Evolutionary conservation across 2,888 invertebrate species (phyloP).

Genomic region (Sicus ferrugineus): DNA sequence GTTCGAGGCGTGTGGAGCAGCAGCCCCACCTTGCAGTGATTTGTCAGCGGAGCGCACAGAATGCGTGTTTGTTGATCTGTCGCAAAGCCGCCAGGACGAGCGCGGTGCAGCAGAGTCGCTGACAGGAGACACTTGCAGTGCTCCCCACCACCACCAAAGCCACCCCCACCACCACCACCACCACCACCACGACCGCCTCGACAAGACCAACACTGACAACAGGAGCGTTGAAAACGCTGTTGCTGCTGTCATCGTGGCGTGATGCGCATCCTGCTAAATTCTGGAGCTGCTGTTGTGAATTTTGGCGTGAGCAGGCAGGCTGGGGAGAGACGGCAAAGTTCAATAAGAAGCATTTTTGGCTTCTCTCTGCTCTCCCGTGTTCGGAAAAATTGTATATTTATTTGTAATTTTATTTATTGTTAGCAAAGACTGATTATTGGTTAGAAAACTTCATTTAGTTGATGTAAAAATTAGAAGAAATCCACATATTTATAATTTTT

Average conservation of each 20-base stretch:
- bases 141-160: constrained; percentile 36
- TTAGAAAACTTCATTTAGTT: neutral
- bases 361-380: neutral
- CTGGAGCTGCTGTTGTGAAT: neutral
- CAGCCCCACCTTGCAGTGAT: neutral
- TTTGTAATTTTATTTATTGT: constrained; percentile 6
- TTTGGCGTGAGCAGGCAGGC: neutral
- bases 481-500: neutral
- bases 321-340: neutral
- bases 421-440: constrained; percentile 25
- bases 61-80: constrained; percentile 34
- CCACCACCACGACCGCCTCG: neutral
- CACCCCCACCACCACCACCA: constrained; percentile 44
- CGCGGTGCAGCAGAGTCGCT: too few relatives aligned
- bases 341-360: neutral
- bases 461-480: too few relatives aligned
- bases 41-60: neutral
- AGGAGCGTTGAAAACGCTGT: constrained; percentile 34
- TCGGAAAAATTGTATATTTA: neutral
- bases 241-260: constrained; percentile 54
- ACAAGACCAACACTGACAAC: constrained; percentile 16
- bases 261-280: constrained; percentile 39
- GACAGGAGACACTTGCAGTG: neutral
- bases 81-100: constrained; percentile 39
- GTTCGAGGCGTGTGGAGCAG: neutral